A percentile compares a stretch with the other conserved stretches of the same genome.
Evolutionary conservation across 2,888 invertebrate species (phyloP).

Genomic region (Hyposoter dolosus): DNA sequence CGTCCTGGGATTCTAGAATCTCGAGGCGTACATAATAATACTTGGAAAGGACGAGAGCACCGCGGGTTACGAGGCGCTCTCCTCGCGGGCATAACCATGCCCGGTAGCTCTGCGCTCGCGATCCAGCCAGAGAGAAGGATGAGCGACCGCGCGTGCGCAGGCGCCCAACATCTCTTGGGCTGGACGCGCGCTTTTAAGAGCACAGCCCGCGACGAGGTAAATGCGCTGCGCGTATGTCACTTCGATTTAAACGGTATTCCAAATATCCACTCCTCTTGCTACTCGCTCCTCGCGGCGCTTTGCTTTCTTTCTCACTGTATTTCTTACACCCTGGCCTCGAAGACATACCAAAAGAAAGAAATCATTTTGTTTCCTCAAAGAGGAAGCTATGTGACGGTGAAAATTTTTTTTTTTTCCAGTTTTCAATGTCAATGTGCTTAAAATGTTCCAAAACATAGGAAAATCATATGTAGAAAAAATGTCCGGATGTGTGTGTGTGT

Average conservation of each 20-base stretch:
- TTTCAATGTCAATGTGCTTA: too few species aligned
- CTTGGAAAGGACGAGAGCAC: conserved; percentile 71
- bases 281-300: conserved; percentile 6
- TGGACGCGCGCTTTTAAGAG: conserved; percentile 55
- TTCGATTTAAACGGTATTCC: conserved; percentile 68
- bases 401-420: too few species aligned
- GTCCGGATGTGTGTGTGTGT: too few species aligned
- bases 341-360: neutral
- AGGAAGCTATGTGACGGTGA: too few species aligned
- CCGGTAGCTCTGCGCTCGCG: conserved; percentile 38
- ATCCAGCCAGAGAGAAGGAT: conserved; percentile 13
- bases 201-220: conserved; percentile 16
- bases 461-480: too few species aligned
- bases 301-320: neutral
- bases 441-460: too few species aligned
- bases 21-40: conserved; percentile 73
- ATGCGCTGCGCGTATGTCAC: conserved; percentile 60
- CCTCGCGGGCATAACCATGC: conserved; percentile 45
- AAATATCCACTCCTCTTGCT: conserved; percentile 60
- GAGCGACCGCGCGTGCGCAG: neutral
- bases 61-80: conserved; percentile 72
- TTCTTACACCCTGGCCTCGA: neutral
- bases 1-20: conserved; percentile 70
- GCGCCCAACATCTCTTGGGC: neutral
- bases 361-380: neutral